Conservation (phyloP, 2,797 vertebrate species). For the Petrocephalus schoutedeni region DNA sequence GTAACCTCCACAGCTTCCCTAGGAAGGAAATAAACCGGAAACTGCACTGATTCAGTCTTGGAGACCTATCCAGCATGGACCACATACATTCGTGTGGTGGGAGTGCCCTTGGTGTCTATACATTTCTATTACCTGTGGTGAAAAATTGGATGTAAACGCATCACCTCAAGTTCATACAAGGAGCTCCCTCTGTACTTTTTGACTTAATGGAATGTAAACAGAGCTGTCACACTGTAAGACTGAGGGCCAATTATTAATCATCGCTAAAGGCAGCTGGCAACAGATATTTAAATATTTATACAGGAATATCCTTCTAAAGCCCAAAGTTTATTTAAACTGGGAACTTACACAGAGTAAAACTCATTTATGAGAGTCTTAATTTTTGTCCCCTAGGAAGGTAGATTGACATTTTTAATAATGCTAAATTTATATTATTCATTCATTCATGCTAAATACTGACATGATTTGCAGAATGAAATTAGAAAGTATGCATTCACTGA, state of each 20-base stretch:
- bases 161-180: neutral
- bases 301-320: constrained; percentile 44
- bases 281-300: constrained; percentile 63
- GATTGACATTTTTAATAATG: neutral
- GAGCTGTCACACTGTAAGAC: constrained; percentile 33
- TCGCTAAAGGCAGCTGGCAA: constrained; percentile 51
- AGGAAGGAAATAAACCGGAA: neutral
- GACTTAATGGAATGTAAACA: neutral
- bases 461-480: constrained; percentile 37
- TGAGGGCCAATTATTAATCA: constrained; percentile 46
- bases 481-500: constrained; percentile 31
- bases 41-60: neutral
- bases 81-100: neutral
- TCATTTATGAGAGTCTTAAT: constrained; percentile 45
- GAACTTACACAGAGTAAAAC: constrained; percentile 49
- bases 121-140: neutral
- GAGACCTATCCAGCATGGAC: neutral
- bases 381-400: constrained; percentile 34
- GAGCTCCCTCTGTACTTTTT: neutral
- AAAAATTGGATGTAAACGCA: neutral
- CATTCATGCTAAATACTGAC: constrained; percentile 38
- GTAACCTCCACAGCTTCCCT: neutral
- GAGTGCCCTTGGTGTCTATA: neutral
- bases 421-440: constrained; percentile 33
- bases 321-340: constrained; percentile 53